Evolutionary conservation across 2,888 invertebrate species (phyloP).

Genomic region (Pristionchus maxplancki): DNA sequence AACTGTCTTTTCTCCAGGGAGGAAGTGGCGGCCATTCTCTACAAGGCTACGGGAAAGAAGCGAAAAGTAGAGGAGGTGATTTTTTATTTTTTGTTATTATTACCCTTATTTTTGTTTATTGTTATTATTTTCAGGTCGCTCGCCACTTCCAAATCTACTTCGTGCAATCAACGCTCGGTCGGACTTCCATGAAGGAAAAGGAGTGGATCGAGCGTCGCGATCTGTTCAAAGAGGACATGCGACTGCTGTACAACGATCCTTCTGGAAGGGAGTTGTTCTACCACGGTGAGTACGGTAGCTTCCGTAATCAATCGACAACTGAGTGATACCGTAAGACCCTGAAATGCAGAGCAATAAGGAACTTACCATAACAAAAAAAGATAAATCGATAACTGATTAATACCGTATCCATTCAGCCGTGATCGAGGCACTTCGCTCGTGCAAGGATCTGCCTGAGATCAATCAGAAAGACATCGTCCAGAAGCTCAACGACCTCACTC

Average conservation of each 20-base stretch:
- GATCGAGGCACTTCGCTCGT: background rate
- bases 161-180: slow-evolving; percentile 29
- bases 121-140: background rate
- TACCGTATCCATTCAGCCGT: background rate
- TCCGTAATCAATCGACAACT: background rate
- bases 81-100: background rate
- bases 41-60: background rate
- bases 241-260: background rate
- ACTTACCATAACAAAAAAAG: background rate
- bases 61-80: background rate
- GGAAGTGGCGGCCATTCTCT: background rate
- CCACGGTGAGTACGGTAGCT: background rate
- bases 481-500: background rate
- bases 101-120: background rate
- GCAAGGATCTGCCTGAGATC: background rate
- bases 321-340: background rate
- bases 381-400: background rate
- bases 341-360: background rate
- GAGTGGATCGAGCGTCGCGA: slow-evolving; percentile 7
- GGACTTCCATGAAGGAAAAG: background rate
- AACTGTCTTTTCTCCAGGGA: slow-evolving; percentile 10
- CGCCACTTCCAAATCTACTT: slow-evolving; percentile 49
- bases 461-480: background rate
- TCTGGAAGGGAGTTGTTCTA: background rate
- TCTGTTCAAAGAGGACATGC: background rate